Evolutionary conservation across 2,888 invertebrate genomes (phyloP).

Genomic region (Diaprepes abbreviatus): DNA sequence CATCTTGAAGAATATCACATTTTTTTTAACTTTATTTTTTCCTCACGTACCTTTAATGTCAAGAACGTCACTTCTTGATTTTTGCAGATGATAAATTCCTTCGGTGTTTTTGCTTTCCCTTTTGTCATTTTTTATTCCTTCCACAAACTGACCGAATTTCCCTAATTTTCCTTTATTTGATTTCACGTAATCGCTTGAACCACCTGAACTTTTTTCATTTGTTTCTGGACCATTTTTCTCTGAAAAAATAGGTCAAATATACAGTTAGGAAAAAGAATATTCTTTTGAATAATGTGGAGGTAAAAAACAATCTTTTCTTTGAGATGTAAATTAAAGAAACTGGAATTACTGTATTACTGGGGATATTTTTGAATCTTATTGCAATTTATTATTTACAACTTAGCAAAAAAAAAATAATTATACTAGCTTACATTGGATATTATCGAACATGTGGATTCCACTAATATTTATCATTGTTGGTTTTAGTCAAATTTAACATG

Average conservation of each 20-base stretch:
- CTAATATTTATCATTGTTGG: too few relatives aligned
- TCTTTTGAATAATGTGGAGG: too few relatives aligned
- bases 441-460: too few relatives aligned
- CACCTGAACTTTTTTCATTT: neutral
- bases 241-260: neutral
- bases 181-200: neutral
- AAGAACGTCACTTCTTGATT: conserved; percentile 55
- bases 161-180: conserved; percentile 7
- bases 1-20: too few relatives aligned
- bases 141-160: neutral
- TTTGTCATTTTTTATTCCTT: conserved; percentile 10
- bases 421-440: too few relatives aligned
- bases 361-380: too few relatives aligned
- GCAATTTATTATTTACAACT: too few relatives aligned
- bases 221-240: conserved; percentile 1
- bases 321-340: too few relatives aligned
- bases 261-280: neutral
- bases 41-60: conserved; percentile 48
- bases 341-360: too few relatives aligned
- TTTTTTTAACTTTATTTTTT: neutral
- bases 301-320: too few relatives aligned
- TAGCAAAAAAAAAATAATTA: too few relatives aligned
- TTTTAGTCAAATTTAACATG: too few relatives aligned
- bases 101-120: neutral
- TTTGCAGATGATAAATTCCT: conserved; percentile 47